Evolutionary conservation across 1,140 invertebrate species (phyloP), one percentile per base, ranked within the genome.

Genomic region (Trypoxylus dichotomus): DNA sequence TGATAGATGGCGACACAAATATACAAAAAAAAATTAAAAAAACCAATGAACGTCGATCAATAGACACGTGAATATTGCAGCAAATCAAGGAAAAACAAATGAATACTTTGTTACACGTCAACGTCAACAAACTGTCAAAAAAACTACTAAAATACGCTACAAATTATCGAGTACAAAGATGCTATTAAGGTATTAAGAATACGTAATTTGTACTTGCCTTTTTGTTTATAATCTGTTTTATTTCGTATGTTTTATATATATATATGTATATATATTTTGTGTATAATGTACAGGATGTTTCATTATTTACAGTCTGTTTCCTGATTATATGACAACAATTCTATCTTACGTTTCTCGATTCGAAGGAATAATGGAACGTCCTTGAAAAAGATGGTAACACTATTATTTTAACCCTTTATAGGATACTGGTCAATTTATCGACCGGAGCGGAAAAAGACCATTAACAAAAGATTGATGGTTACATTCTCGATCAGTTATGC

Each of bases 111-210:
- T 58, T 58, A 58, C 47, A 37, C 32, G 32, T 37, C 32, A 37
- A 58, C 47, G 47, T 58, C 47, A 58, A 58, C 47, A 58, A 58
- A 58, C 47, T 58, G 60, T 68, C 60, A 68, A 68, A 54, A 54
- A 54, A 54, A 27, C 60, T 68, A 68, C 60, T 68, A 24, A 58
- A 68, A 13, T 68, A 68, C 60, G 47, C 47, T 54, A 54, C 47
- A 54, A 54, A 54, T 54, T 21, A 68, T 68, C 24, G 27, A 58
- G 24, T 68, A 68, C 24, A 68, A 13, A 68, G 21, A 29, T 68
- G 24, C 24, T 68, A 68, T 68, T 68, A 68, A 24, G 60, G 24
- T 68, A 68, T 24, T 29, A 68, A 11, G 10, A 68, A 68, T 68
- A 24, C 60, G 47, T 54, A 54, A 54, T 54, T 54, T 19, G 47